A percentile compares a stretch with the other conserved stretches of the same genome.
Evolutionary conservation across 2,888 invertebrate genomes (phyloP).

Genomic region (Amiota communis): DNA sequence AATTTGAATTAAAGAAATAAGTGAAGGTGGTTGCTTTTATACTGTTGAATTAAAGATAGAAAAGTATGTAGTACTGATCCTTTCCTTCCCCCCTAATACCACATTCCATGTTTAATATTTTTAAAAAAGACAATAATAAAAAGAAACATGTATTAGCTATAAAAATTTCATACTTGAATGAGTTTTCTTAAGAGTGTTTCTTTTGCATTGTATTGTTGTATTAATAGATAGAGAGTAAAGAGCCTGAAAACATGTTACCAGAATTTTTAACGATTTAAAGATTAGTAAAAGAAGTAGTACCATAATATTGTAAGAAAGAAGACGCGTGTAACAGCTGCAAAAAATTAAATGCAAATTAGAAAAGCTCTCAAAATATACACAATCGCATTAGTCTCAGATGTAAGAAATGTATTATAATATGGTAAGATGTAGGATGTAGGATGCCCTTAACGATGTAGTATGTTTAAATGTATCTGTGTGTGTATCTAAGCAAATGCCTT

Average conservation of each 20-base stretch:
- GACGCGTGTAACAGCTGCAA: slow-evolving; percentile 60
- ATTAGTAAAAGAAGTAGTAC: slow-evolving; percentile 27
- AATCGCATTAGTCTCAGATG: slow-evolving; percentile 67
- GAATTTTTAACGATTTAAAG: slow-evolving; percentile 63
- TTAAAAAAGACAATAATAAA: no score
- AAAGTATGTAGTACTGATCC: no score
- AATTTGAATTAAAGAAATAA: no score
- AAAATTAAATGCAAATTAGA: slow-evolving; percentile 68
- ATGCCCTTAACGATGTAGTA: neutral
- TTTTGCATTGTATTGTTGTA: neutral
- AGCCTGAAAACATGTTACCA: slow-evolving; percentile 50
- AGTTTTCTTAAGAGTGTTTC: neutral
- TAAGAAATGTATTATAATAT: slow-evolving; percentile 63
- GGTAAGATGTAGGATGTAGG: slow-evolving; percentile 30
- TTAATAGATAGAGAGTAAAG: slow-evolving; percentile 40
- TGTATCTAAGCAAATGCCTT: slow-evolving; percentile 31
- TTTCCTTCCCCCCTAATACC: no score
- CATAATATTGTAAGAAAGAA: neutral
- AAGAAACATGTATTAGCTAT: no score
- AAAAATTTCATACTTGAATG: no score
- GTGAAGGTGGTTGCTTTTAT: no score
- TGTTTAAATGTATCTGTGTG: slow-evolving; percentile 15
- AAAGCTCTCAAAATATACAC: slow-evolving; percentile 57
- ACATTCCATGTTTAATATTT: no score
- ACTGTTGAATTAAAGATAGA: no score